Conservation (phyloP, 2,113 vertebrate species). For the Gallinago jamesoni region DNA sequence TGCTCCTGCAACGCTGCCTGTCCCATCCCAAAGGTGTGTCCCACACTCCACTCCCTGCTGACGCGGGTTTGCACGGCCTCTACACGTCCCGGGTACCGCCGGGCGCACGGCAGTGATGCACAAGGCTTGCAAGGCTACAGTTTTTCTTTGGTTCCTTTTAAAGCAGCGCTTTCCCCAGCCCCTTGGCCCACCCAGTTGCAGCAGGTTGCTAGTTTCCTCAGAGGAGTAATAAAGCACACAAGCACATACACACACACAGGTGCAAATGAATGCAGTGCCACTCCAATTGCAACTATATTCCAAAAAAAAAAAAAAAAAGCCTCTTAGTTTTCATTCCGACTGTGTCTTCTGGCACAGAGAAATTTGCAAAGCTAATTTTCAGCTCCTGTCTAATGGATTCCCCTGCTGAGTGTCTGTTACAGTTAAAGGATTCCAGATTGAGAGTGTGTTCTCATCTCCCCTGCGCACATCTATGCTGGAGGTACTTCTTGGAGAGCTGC, state of each 20-base stretch:
- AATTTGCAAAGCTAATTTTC: slow-evolving; percentile 24
- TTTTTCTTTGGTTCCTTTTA: neutral
- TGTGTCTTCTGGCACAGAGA: neutral
- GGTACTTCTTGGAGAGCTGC: neutral
- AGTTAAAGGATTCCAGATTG: slow-evolving; percentile 7
- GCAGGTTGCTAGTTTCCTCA: neutral
- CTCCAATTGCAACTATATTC: neutral
- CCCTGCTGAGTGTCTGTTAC: neutral
- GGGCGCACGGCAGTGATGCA: neutral
- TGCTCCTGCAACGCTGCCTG: neutral
- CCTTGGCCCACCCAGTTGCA: neutral
- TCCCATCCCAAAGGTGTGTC: neutral
- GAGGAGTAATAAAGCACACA: neutral
- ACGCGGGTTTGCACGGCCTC: neutral
- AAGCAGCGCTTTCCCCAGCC: neutral
- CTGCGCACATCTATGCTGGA: neutral
- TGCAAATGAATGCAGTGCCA: neutral
- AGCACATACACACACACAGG: neutral
- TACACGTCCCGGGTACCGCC: neutral
- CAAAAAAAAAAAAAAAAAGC: neutral
- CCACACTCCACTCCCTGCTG: neutral
- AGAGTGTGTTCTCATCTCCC: neutral
- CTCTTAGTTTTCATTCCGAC: neutral
- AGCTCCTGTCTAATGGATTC: neutral
- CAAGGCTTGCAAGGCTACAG: neutral